Evolutionary conservation across 2,797 vertebrate species (phyloP), one percentile per base, ranked within the genome.

Genomic region (Trachops cirrhosus): DNA sequence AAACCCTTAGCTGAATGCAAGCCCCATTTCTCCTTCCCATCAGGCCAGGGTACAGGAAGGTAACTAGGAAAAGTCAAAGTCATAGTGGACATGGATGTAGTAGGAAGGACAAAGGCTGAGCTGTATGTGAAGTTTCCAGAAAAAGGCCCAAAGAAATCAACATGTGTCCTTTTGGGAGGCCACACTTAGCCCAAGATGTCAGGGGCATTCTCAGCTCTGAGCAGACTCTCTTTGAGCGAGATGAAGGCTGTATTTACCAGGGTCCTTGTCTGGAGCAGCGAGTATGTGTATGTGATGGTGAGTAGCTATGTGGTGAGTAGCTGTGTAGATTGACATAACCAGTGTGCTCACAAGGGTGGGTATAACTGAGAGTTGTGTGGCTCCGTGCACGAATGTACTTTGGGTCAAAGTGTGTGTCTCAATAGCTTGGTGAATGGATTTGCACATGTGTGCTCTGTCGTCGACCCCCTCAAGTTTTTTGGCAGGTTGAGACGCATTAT

Each of bases 1-100:
- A 91, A 95, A 39, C 29, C 24, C 44, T 95, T 52, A n/a, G 37
- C 75, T 78, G 75, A 78, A 94, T 89, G 86, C 18, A 91, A 91
- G 70, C 11, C 32, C 57, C 78, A 73, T 59, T 73, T 89, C 70
- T 91, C 18, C 22, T 19, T 91, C 22, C 34, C 6, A 41, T 50
- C 41, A 59, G 41, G 48, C 39, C 83, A 83, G 78, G 19, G 48
- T 41, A n/a, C 34, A 19, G 48, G 67, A 86, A 68, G 19, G n/a
- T 67, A 48, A 78, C 48, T 46, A 71, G 29, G 41, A 92, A 62
- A 21, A 80, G 41, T 62, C n/a, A 68, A 48, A 85, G n/a, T 68
- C n/a, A 79, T 15, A 54, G 18, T 24, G 29, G 41, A 64, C 26
- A 10, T 74, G 37, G 78, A 50, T 32, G 59, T 48, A 52, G 26